A percentile compares a stretch with the other conserved stretches of the same genome.
phyloP scores from a whole-genome alignment of 2,113 vertebrate genomes.

The Panthera uncia region DNA sequence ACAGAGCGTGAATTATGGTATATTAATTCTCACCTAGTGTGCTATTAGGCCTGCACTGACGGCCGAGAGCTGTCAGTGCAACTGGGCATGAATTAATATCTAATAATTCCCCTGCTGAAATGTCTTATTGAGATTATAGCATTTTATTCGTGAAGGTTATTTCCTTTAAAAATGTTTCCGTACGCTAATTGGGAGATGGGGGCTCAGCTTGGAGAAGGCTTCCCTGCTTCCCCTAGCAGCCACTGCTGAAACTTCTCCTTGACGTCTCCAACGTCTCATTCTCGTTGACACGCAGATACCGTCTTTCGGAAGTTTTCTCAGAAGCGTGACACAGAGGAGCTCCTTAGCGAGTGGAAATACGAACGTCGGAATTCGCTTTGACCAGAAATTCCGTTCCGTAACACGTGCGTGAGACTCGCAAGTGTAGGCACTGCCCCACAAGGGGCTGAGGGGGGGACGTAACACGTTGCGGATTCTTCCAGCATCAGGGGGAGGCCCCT shows the following conservation, averaged over 20 bases:
- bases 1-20: slow-evolving; percentile 71
- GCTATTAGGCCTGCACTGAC: slow-evolving; percentile 70
- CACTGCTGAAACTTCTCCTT: neutral
- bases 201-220: neutral
- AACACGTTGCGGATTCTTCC: neutral
- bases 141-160: slow-evolving; percentile 78
- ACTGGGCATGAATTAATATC: slow-evolving; percentile 77
- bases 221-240: neutral
- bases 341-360: neutral
- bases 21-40: slow-evolving; percentile 81
- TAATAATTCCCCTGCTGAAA: slow-evolving; percentile 74
- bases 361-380: neutral
- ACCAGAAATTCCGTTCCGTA: neutral
- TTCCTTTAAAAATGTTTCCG: slow-evolving; percentile 70
- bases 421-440: accelerated
- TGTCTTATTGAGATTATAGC: slow-evolving; percentile 70
- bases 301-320: neutral
- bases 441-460: neutral
- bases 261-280: neutral
- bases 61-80: slow-evolving; percentile 76
- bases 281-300: too few species aligned
- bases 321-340: neutral
- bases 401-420: neutral
- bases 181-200: slow-evolving; percentile 50
- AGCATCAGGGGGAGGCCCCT: accelerated